phyloP scores from a whole-genome alignment of 2,888 invertebrate species.

The Clusia tigrina region DNA sequence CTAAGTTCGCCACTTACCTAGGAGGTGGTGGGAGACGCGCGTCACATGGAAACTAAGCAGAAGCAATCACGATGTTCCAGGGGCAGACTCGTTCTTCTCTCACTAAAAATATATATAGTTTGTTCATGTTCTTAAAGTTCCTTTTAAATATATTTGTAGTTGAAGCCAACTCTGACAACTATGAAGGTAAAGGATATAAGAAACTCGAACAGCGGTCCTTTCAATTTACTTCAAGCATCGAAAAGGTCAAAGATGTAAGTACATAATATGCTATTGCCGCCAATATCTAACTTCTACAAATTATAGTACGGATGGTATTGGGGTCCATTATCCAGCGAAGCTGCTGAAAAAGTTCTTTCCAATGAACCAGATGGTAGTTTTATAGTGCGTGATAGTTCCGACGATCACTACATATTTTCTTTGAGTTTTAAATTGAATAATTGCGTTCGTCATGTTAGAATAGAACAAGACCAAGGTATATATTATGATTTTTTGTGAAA shows the following conservation, averaged over 20 bases:
- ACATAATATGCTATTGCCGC: neutral
- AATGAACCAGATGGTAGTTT: conserved; percentile 94
- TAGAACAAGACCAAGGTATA: conserved; percentile 95
- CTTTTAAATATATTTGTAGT: conserved; percentile 38
- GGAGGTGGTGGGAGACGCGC: too few species aligned
- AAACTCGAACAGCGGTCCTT: conserved; percentile 65
- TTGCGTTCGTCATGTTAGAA: conserved; percentile 87
- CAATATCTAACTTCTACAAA: neutral
- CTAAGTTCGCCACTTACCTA: too few species aligned
- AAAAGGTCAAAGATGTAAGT: conserved; percentile 92
- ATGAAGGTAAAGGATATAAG: conserved; percentile 47
- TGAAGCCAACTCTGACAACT: conserved; percentile 44
- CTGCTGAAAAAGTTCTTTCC: conserved; percentile 88
- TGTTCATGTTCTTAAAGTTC: too few species aligned
- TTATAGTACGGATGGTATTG: conserved; percentile 93
- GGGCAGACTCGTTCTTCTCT: too few species aligned
- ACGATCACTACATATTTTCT: conserved; percentile 94
- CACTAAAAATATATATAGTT: too few species aligned
- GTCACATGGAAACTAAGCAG: too few species aligned
- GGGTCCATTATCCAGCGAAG: conserved; percentile 91
- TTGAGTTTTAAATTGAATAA: conserved; percentile 92
- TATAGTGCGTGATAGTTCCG: conserved; percentile 91
- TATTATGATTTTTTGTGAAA: too few species aligned
- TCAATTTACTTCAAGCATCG: conserved; percentile 91
- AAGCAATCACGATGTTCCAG: too few species aligned